Conservation (phyloP, 23 tunicate species). For the Aplidium turbinatum region DNA sequence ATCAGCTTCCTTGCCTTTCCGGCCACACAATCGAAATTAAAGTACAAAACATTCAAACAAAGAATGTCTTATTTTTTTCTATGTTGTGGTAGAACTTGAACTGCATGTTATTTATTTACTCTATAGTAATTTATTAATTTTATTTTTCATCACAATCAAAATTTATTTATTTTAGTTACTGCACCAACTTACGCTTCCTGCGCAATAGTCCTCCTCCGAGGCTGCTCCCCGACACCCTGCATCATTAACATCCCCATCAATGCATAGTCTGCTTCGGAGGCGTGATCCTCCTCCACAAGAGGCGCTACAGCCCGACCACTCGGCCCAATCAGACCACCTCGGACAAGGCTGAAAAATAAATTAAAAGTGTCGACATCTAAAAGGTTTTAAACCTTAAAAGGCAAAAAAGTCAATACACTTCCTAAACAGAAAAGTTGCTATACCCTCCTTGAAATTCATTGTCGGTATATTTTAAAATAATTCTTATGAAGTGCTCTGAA, state of each 20-base stretch:
- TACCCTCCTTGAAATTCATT: background rate
- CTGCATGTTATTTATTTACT: too few species aligned
- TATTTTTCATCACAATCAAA: too few species aligned
- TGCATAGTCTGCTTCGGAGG: constrained; percentile 37
- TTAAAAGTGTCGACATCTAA: background rate
- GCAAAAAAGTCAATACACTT: background rate
- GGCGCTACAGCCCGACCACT: constrained; percentile 34
- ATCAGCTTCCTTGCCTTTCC: too few species aligned
- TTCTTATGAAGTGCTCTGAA: background rate
- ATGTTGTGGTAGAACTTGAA: too few species aligned
- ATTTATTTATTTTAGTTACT: too few species aligned
- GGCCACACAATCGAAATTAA: too few species aligned
- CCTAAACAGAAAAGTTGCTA: background rate
- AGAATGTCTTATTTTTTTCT: too few species aligned
- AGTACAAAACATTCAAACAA: too few species aligned
- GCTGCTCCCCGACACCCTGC: constrained; percentile 50
- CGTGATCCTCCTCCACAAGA: constrained; percentile 68
- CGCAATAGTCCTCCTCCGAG: constrained; percentile 36
- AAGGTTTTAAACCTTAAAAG: background rate
- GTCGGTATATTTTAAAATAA: too few species aligned
- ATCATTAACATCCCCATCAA: constrained; percentile 31
- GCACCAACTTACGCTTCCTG: constrained; percentile 46
- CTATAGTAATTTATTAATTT: too few species aligned
- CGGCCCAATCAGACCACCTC: constrained; percentile 61
- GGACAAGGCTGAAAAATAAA: constrained; percentile 53